phyloP scores from a whole-genome alignment of 2,888 invertebrate genomes.

The Conistra vaccinii region DNA sequence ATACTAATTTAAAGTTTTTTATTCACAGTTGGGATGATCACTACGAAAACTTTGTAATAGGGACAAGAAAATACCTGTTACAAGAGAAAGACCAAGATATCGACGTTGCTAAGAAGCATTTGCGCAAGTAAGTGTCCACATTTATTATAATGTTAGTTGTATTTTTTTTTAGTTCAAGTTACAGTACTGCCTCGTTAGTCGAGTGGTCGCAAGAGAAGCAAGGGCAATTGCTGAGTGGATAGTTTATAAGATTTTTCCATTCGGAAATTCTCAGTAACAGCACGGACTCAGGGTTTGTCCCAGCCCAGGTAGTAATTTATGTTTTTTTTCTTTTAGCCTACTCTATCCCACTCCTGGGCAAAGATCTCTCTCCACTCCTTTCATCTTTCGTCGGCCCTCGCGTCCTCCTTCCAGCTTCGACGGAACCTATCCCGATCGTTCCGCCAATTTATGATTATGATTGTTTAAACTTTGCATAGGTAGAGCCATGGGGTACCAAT shows the following conservation, averaged over 20 bases:
- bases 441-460: neutral
- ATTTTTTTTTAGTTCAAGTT: neutral
- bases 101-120: constrained; percentile 88
- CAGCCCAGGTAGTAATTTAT: neutral
- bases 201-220: neutral
- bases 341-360: neutral
- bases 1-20: neutral
- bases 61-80: constrained; percentile 92
- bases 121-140: constrained; percentile 84
- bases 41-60: constrained; percentile 91
- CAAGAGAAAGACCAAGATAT: constrained; percentile 92
- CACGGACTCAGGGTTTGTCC: neutral
- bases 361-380: neutral
- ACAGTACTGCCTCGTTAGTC: neutral
- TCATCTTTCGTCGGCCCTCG: neutral
- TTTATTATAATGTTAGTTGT: neutral
- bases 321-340: neutral
- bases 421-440: neutral
- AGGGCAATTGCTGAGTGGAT: too few relatives aligned
- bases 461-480: neutral
- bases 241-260: neutral
- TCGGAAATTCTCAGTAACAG: neutral
- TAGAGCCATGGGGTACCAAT: too few relatives aligned
- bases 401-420: neutral
- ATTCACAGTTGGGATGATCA: constrained; percentile 91